phyloP scores from a whole-genome alignment of 2,113 vertebrate genomes.

The Acanthochromis polyacanthus region DNA sequence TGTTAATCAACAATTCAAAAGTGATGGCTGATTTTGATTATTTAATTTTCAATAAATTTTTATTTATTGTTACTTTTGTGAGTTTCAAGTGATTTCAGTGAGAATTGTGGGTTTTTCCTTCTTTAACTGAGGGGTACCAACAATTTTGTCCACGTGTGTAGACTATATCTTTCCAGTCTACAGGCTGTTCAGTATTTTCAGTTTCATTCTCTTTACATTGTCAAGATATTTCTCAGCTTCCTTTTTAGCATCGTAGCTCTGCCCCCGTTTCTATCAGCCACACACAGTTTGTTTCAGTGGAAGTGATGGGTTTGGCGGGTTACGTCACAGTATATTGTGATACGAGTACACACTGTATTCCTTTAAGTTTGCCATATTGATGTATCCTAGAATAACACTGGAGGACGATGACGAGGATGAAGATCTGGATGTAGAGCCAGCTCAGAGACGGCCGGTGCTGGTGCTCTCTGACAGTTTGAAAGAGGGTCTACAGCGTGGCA shows the following conservation, averaged over 20 bases:
- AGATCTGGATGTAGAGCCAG: conserved; percentile 82
- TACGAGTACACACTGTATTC: not conserved
- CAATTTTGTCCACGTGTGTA: too few species aligned
- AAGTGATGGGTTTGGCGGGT: not conserved
- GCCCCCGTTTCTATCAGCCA: not conserved
- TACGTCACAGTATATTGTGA: not conserved
- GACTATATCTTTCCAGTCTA: not conserved
- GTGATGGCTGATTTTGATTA: too few species aligned
- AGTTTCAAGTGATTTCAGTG: too few species aligned
- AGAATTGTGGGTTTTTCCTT: too few species aligned
- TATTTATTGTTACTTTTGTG: too few species aligned
- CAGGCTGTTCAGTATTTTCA: not conserved
- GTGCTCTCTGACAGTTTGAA: conserved; percentile 87
- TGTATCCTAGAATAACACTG: conserved; percentile 81
- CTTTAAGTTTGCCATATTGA: conserved; percentile 10
- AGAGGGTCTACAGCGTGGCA: conserved; percentile 84
- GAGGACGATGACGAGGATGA: conserved; percentile 86
- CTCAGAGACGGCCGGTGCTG: conserved; percentile 81
- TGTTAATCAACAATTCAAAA: too few species aligned
- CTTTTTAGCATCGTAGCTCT: not conserved
- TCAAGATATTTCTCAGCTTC: not conserved
- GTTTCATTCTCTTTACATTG: not conserved
- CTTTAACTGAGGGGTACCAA: too few species aligned
- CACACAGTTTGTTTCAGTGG: not conserved
- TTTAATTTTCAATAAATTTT: too few species aligned